A percentile compares a stretch with the other conserved stretches of the same genome.
phyloP scores from a whole-genome alignment of 92 coral and sea anemone species.

The Porites divaricata region DNA sequence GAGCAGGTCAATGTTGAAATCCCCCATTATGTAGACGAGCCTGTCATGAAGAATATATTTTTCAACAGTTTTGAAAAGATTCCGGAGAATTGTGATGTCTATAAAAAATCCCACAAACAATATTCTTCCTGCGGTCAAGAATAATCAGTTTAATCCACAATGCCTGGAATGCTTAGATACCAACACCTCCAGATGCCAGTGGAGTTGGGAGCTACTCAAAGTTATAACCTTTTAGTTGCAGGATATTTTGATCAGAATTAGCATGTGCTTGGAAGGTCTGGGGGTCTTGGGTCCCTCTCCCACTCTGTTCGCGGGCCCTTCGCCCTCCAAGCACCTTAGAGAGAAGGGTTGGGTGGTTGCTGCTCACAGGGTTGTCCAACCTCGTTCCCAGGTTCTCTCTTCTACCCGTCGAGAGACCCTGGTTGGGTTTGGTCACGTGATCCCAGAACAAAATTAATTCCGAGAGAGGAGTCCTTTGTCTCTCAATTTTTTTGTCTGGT shows the following conservation, averaged over 20 bases:
- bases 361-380: too few species aligned
- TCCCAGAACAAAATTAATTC: too few species aligned
- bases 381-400: too few species aligned
- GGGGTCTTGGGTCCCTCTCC: too few species aligned
- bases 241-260: slow-evolving; percentile 10
- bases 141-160: slow-evolving; percentile 14
- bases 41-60: not conserved
- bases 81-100: slow-evolving; percentile 29
- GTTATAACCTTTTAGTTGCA: not conserved
- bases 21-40: not conserved
- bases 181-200: slow-evolving; percentile 20
- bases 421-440: too few species aligned
- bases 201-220: slow-evolving; percentile 17
- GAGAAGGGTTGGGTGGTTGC: too few species aligned
- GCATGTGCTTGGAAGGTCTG: not conserved
- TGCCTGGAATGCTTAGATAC: slow-evolving; percentile 27
- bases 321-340: too few species aligned
- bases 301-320: too few species aligned
- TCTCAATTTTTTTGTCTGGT: too few species aligned
- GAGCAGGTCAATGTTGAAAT: slow-evolving; percentile 22
- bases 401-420: too few species aligned
- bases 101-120: slow-evolving; percentile 15
- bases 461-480: too few species aligned
- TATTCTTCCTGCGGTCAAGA: not conserved
- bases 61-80: not conserved